Base-by-base conservation (phyloP, 2,797 vertebrate species). In the Leucoraja ocellata region DNA sequence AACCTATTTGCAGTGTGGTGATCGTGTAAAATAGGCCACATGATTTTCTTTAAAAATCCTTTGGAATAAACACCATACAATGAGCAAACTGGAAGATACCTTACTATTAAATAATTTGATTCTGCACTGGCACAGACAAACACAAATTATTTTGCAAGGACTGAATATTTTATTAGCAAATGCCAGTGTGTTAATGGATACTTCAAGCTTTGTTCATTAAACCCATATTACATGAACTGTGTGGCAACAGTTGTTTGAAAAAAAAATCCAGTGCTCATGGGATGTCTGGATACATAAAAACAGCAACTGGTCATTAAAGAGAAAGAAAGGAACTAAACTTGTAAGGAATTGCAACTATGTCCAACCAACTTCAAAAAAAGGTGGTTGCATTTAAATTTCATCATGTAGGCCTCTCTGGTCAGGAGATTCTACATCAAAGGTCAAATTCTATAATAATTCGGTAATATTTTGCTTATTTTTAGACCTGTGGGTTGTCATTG, bases 141-240 rank as follows among this genome's bases (percentile, higher is more conserved):
- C 90, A 91, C 88, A 92, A 21, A 74, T 92, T 92, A 92, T 92
- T 92, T 71, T 73, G 90, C 71, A 92, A 92, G 71, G 71, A 92
- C 71, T 74, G 68, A 92, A 92, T 71, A 74, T 92, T 91, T 92
- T 92, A 92, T 92, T 92, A 92, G 90, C 68, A 92, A 76, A 74
- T 76, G 39, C 68, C 90, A 92, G 71, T 76, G 90, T 54, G 90
- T 91, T 91, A 73, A 54, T 91, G 90, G 71, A 76, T 74, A 74
- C 54, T 58, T 92, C 90, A 88, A 88, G 84, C 61, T 88, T 88
- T 86, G 83, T 86, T 63, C 90, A 91, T 73, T 91, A 91, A 91
- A 91, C 39, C 71, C 90, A 92, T 92, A 76, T 74, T 74, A 54
- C 71, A 92, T 76, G 71, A 92, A 76, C 71, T 73, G 71, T 74